These are phyloP conservation scores for Dorcus hopei DNA, from an alignment of 2,888 invertebrate species.

Conservation along the genomic window DNA sequence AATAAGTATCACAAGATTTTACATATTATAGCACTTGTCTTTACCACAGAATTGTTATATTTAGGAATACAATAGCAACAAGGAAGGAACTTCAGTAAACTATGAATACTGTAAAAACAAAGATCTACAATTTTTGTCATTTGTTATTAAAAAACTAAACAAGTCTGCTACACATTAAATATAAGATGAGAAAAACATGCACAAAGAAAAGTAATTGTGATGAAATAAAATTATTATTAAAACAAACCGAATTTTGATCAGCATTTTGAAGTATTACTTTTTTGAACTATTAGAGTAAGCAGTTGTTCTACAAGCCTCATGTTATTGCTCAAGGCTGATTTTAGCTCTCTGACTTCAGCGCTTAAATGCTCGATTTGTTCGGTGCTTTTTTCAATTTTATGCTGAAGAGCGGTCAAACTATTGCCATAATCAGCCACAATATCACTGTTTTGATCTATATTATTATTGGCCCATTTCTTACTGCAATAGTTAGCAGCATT, in stretches of 20 bases:
- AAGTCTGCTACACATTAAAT: too few relatives aligned
- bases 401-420: slow-evolving; percentile 58
- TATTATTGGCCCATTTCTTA: slow-evolving; percentile 64
- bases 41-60: too few relatives aligned
- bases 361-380: slow-evolving; percentile 65
- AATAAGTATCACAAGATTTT: too few relatives aligned
- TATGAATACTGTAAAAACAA: too few relatives aligned
- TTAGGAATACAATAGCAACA: too few relatives aligned
- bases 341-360: slow-evolving; percentile 67
- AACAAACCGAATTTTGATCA: neutral
- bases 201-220: too few relatives aligned
- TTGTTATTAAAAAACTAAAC: too few relatives aligned
- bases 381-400: slow-evolving; percentile 64
- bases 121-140: too few relatives aligned
- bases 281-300: slow-evolving; percentile 35
- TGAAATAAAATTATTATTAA: too few relatives aligned
- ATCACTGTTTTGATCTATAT: slow-evolving; percentile 46
- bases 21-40: too few relatives aligned
- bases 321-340: slow-evolving; percentile 51
- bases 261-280: slow-evolving; percentile 13
- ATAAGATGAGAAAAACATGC: too few relatives aligned
- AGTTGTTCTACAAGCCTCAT: slow-evolving; percentile 47
- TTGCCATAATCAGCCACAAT: slow-evolving; percentile 45
- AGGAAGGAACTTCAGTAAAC: too few relatives aligned
- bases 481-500: slow-evolving; percentile 63